phyloP scores from a whole-genome alignment of 1,140 invertebrate genomes.

The Drosophila tristis region DNA sequence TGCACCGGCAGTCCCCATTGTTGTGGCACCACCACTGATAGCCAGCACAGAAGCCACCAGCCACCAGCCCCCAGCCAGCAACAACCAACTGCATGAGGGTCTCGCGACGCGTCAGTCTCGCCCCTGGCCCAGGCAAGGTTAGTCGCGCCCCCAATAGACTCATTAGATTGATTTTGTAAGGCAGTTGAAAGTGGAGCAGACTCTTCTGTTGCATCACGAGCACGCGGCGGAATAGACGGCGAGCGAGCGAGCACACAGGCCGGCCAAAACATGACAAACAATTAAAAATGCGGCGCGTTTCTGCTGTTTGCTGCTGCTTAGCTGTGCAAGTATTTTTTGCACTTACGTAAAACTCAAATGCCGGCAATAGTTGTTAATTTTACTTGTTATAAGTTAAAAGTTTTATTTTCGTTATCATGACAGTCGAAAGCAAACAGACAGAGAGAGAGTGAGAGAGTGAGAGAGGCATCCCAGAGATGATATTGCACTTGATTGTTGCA shows the following conservation, averaged over 20 bases:
- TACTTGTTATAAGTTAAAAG: slow-evolving; percentile 42
- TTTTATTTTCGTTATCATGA: slow-evolving; percentile 61
- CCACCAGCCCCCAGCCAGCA: background rate
- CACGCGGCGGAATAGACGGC: background rate
- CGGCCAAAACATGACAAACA: slow-evolving; percentile 32
- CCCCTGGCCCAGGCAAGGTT: slow-evolving; percentile 6
- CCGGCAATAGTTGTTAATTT: slow-evolving; percentile 57
- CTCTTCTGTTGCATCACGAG: slow-evolving; percentile 31
- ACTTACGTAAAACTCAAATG: slow-evolving; percentile 50
- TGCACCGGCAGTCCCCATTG: too few species aligned
- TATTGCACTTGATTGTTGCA: slow-evolving; percentile 34
- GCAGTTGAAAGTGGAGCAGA: background rate
- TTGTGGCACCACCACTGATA: slow-evolving; percentile 28
- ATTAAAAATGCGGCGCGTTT: slow-evolving; percentile 40
- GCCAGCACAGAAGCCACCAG: slow-evolving; percentile 15
- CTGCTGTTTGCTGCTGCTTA: slow-evolving; percentile 11
- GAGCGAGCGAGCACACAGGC: background rate
- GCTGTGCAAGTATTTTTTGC: slow-evolving; percentile 14
- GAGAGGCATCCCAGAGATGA: slow-evolving; percentile 4
- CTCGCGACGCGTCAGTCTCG: background rate
- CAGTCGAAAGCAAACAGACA: slow-evolving; percentile 25
- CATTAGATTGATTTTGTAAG: slow-evolving; percentile 5
- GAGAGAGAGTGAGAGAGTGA: background rate
- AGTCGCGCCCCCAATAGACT: slow-evolving; percentile 1
- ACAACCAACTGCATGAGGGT: slow-evolving; percentile 10